These are phyloP conservation scores for Lithobates pipiens DNA, from an alignment of 2,797 vertebrate genomes.

Conservation along the genomic window DNA sequence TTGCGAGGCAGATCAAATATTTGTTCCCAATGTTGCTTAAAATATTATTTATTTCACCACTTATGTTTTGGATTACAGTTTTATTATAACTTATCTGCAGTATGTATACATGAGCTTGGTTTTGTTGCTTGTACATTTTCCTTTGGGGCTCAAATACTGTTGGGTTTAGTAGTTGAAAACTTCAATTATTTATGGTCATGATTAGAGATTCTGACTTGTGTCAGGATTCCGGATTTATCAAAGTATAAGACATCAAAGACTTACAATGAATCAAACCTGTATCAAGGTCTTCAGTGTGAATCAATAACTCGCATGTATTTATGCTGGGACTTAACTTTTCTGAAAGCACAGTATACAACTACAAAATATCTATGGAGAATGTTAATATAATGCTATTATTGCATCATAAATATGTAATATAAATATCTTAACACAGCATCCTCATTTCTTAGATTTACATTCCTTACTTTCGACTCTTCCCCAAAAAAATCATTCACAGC, in stretches of 20 bases:
- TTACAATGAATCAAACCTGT: constrained; percentile 37
- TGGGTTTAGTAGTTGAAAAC: constrained; percentile 39
- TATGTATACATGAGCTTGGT: constrained; percentile 22
- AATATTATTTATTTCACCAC: background rate
- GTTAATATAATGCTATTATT: background rate
- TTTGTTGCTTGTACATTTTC: constrained; percentile 15
- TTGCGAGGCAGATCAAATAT: constrained; percentile 13
- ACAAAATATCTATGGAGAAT: background rate
- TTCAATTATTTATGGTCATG: constrained; percentile 50
- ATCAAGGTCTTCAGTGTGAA: constrained; percentile 41
- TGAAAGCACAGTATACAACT: constrained; percentile 3
- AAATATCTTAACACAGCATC: no score
- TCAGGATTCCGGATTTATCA: constrained; percentile 44
- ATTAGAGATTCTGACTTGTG: constrained; percentile 52
- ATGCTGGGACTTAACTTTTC: constrained; percentile 18
- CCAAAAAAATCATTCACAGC: no score
- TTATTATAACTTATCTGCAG: constrained; percentile 14
- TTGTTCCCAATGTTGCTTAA: constrained; percentile 12
- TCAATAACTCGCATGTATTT: constrained; percentile 47
- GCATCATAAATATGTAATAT: constrained; percentile 12
- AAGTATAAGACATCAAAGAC: constrained; percentile 51
- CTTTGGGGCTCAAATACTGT: constrained; percentile 35
- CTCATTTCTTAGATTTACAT: no score
- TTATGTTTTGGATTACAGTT: constrained; percentile 2
- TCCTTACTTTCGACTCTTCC: no score